Percentiles rank a stretch among this genome's conserved stretches.
Evolutionary conservation across 2,797 vertebrate genomes (phyloP).

Genomic region (Apogon hyalosoma): DNA sequence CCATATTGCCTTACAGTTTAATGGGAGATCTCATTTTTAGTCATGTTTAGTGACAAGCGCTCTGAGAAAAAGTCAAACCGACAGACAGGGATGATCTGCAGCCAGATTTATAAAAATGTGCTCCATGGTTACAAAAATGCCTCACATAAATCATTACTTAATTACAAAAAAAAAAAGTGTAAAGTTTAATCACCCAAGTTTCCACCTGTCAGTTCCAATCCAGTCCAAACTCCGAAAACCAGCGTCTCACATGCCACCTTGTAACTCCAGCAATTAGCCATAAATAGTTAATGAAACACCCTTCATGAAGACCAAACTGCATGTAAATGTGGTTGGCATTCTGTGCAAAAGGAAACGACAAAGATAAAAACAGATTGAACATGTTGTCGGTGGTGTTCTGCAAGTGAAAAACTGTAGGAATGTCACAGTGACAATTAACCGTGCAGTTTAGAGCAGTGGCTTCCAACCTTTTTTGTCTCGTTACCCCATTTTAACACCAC

Average conservation of each 20-base stretch:
- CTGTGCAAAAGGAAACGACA: neutral
- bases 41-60: slow-evolving; percentile 1
- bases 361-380: neutral
- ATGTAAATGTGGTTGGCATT: slow-evolving; percentile 14
- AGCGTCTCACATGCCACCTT: slow-evolving; percentile 27
- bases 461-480: too few species aligned
- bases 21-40: too few species aligned
- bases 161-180: slow-evolving; percentile 9
- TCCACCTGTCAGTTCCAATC: slow-evolving; percentile 52
- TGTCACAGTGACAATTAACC: neutral
- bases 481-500: too few species aligned
- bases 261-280: slow-evolving; percentile 40
- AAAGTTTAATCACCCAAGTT: slow-evolving; percentile 35
- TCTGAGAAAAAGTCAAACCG: slow-evolving; percentile 6
- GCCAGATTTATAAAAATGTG: slow-evolving; percentile 15
- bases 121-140: neutral
- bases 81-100: slow-evolving; percentile 9
- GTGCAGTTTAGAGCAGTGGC: too few species aligned
- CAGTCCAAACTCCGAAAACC: slow-evolving; percentile 7
- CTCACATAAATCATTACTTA: neutral
- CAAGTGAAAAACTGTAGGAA: neutral
- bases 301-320: slow-evolving; percentile 20
- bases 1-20: too few species aligned
- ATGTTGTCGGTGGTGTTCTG: neutral
- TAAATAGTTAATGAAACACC: slow-evolving; percentile 31